Conservation (phyloP, 2,888 invertebrate genomes). For the Caenorhabditis angaria region DNA sequence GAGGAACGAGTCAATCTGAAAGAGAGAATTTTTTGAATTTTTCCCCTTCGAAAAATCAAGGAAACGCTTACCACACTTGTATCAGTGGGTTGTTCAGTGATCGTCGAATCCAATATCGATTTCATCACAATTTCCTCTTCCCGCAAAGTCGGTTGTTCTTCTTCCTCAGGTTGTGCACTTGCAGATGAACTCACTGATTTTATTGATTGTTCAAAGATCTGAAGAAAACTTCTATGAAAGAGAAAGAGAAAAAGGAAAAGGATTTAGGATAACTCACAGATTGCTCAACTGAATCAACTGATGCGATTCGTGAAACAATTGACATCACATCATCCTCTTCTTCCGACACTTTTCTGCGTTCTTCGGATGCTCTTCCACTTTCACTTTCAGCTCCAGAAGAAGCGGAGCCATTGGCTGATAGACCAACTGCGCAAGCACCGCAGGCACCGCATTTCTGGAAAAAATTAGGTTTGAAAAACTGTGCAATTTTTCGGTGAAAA, state of each 20-base stretch:
- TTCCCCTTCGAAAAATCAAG: neutral
- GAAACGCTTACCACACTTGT: neutral
- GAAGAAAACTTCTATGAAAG: neutral
- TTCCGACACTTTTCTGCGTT: conserved; percentile 18
- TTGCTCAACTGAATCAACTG: conserved; percentile 18
- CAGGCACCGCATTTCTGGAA: conserved; percentile 1
- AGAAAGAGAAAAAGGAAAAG: neutral
- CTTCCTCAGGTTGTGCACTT: conserved; percentile 19
- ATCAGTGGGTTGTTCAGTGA: neutral
- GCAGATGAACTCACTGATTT: conserved; percentile 28
- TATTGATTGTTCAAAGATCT: conserved; percentile 18
- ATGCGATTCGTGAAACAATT: conserved; percentile 23
- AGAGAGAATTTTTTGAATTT: conserved; percentile 7
- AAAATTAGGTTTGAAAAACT: too few relatives aligned
- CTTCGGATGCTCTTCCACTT: conserved; percentile 24
- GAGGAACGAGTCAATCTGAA: conserved; percentile 1
- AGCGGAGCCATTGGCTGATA: conserved; percentile 35
- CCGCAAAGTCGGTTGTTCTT: conserved; percentile 10
- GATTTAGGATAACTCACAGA: neutral
- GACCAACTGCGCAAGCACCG: conserved; percentile 21
- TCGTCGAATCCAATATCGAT: conserved; percentile 12
- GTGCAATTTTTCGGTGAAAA: neutral
- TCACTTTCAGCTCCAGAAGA: conserved; percentile 26
- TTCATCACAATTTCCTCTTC: conserved; percentile 27
- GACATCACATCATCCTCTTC: conserved; percentile 26